phyloP scores from a whole-genome alignment of 2,888 invertebrate species.

The Eumerus sabulonum region DNA sequence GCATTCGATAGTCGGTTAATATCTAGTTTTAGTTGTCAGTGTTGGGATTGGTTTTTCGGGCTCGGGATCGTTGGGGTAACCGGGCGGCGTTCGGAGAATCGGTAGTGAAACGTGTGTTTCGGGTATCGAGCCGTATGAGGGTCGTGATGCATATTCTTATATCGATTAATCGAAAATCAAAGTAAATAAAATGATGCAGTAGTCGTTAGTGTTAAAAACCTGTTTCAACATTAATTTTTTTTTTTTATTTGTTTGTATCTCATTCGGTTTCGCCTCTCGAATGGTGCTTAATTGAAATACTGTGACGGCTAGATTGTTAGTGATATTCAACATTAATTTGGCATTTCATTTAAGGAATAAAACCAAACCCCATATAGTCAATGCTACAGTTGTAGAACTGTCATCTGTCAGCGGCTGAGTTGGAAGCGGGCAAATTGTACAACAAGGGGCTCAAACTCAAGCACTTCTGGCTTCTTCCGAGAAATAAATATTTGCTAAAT shows the following conservation, averaged over 20 bases:
- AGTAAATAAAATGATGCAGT: conserved; percentile 7
- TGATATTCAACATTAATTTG: no score
- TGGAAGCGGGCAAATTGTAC: no score
- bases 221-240: conserved; percentile 6
- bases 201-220: conserved; percentile 25
- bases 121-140: conserved; percentile 32
- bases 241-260: conserved; percentile 3
- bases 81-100: background rate
- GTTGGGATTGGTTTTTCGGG: background rate
- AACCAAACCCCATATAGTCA: no score
- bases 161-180: conserved; percentile 11
- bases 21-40: background rate
- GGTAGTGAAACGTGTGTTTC: conserved; percentile 47
- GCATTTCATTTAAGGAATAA: no score
- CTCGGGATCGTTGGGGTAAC: background rate
- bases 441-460: no score
- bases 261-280: background rate
- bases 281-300: conserved; percentile 1
- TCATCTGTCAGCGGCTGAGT: no score
- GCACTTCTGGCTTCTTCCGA: no score
- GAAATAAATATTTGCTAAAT: background rate
- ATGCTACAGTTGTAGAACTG: no score
- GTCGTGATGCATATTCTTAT: conserved; percentile 25
- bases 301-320: background rate
- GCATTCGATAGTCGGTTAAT: background rate